Percentiles rank a stretch among this genome's conserved stretches.
Conservation (phyloP, 2,113 vertebrate species). For the Pterocles orientalis region DNA sequence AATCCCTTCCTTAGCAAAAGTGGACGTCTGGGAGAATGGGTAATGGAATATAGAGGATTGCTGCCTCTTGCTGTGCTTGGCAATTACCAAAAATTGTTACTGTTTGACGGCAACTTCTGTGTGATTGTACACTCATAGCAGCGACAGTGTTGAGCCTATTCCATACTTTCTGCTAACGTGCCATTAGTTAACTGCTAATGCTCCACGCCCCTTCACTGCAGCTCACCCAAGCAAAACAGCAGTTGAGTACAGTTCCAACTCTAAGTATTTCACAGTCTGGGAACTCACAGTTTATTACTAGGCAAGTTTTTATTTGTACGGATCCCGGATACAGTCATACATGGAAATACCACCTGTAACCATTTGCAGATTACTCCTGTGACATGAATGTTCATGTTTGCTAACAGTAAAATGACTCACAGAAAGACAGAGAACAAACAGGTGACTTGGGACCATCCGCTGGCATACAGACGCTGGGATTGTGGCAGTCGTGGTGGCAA, state of each 20-base stretch:
- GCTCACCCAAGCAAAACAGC: neutral
- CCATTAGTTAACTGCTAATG: neutral
- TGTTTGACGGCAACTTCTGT: neutral
- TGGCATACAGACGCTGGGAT: accelerated
- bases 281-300: neutral
- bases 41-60: conserved; percentile 21
- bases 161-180: neutral
- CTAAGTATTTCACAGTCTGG: neutral
- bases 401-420: neutral
- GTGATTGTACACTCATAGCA: neutral
- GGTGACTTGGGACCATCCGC: neutral
- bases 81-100: conserved; percentile 59
- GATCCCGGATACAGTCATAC: neutral
- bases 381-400: neutral
- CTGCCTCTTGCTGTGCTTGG: neutral
- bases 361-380: neutral
- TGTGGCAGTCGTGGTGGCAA: neutral
- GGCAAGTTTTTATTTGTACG: neutral
- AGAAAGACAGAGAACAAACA: neutral
- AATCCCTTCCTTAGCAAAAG: conserved; percentile 55
- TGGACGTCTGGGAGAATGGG: neutral
- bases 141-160: neutral
- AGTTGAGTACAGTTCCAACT: neutral
- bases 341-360: neutral
- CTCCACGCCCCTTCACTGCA: neutral